These are phyloP conservation scores for Dipodomys stephensi DNA, from an alignment of 2,113 vertebrate genomes.

Conservation along the genomic window DNA sequence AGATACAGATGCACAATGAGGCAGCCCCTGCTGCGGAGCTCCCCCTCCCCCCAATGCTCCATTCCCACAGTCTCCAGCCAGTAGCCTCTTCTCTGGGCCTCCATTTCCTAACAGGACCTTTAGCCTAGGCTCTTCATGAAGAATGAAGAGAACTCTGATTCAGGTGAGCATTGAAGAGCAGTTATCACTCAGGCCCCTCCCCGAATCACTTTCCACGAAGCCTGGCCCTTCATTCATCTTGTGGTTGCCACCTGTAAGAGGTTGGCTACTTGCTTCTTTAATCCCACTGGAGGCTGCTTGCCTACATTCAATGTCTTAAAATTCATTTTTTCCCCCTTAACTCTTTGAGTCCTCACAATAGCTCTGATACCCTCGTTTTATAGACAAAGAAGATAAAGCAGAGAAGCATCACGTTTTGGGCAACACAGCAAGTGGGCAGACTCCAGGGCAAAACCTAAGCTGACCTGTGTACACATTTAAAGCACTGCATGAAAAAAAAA, in stretches of 20 bases:
- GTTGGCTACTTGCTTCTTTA: not conserved
- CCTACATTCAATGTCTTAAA: not conserved
- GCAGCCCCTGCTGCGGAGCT: too few species aligned
- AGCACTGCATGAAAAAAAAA: not conserved
- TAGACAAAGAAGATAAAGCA: not conserved
- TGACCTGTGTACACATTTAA: not conserved
- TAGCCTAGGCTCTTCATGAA: accelerated
- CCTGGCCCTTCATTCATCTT: not conserved
- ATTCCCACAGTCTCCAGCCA: not conserved
- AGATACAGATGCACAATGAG: not conserved
- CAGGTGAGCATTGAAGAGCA: not conserved
- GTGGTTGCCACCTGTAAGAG: not conserved
- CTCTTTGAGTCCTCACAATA: not conserved
- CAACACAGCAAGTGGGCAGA: not conserved
- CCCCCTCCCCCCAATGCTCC: not conserved
- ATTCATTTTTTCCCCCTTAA: too few species aligned
- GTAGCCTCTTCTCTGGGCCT: not conserved
- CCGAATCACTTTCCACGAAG: not conserved
- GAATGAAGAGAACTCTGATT: not conserved
- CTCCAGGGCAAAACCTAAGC: not conserved
- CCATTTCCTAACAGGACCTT: not conserved
- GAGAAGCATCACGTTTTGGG: not conserved
- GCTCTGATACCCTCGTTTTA: not conserved
- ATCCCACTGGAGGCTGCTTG: not conserved
- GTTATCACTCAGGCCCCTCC: not conserved